A percentile compares a stretch with the other conserved stretches of the same genome.
Evolutionary conservation across 1,140 invertebrate species (phyloP).

Genomic region (Bombus ignitus): DNA sequence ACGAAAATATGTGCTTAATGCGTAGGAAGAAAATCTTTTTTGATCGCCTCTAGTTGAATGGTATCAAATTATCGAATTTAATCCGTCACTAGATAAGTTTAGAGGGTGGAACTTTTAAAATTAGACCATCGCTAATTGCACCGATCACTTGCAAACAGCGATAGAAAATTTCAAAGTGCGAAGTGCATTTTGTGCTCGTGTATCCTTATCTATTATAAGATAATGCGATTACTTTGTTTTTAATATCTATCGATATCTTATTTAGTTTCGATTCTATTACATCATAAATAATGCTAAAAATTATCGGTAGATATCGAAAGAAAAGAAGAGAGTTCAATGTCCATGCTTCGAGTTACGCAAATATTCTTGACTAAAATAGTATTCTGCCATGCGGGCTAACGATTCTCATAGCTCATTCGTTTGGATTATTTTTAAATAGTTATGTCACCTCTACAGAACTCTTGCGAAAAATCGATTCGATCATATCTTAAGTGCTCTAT

Average conservation of each 20-base stretch:
- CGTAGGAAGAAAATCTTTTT: not conserved
- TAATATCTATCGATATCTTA: not conserved
- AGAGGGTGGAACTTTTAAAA: not conserved
- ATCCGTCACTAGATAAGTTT: not conserved
- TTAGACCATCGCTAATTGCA: not conserved
- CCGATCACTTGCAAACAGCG: not conserved
- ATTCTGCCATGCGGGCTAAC: too few species aligned
- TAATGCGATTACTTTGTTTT: not conserved
- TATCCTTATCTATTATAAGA: not conserved
- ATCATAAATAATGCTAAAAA: too few species aligned
- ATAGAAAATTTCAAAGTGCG: not conserved
- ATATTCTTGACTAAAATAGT: not conserved
- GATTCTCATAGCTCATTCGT: not conserved
- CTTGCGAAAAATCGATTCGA: too few species aligned
- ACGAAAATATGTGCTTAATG: not conserved
- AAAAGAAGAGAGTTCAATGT: not conserved
- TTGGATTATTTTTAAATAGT: not conserved
- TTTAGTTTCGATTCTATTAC: too few species aligned
- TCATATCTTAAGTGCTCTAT: not conserved
- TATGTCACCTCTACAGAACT: not conserved
- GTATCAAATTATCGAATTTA: not conserved
- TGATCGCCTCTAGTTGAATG: not conserved
- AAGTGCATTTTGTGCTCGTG: conserved; percentile 17
- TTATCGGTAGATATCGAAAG: not conserved
- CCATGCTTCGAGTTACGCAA: not conserved